Percentiles rank a stretch among this genome's conserved stretches.
Evolutionary conservation across 2,797 vertebrate genomes (phyloP).

Genomic region (Anolis apletophallus): DNA sequence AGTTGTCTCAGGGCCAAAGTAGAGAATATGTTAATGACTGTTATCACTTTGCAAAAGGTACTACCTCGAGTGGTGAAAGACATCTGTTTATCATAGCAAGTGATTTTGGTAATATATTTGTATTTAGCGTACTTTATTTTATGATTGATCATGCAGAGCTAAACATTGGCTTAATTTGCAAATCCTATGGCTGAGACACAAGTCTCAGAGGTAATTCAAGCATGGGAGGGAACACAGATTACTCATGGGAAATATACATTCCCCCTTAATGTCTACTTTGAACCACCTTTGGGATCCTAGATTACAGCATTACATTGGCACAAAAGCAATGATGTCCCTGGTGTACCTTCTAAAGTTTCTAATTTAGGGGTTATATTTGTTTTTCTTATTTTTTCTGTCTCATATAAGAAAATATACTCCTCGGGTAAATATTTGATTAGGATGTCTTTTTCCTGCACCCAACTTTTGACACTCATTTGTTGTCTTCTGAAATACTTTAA

Average conservation of each 20-base stretch:
- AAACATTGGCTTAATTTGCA: background rate
- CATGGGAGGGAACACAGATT: no score
- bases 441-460: background rate
- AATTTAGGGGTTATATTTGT: background rate
- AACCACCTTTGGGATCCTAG: background rate
- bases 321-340: background rate
- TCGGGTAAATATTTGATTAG: background rate
- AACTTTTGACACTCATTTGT: background rate
- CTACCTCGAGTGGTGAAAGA: background rate
- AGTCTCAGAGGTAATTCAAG: no score
- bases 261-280: no score
- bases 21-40: no score
- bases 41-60: no score
- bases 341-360: conserved; percentile 1
- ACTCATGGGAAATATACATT: no score
- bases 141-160: background rate
- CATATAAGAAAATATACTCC: background rate
- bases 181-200: background rate
- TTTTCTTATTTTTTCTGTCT: background rate
- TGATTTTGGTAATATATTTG: background rate
- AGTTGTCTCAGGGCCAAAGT: background rate
- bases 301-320: background rate
- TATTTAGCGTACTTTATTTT: background rate
- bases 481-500: conserved; percentile 2
- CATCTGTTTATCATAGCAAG: background rate